Conservation (phyloP, 2,797 vertebrate genomes). For the Dipus sagitta region DNA sequence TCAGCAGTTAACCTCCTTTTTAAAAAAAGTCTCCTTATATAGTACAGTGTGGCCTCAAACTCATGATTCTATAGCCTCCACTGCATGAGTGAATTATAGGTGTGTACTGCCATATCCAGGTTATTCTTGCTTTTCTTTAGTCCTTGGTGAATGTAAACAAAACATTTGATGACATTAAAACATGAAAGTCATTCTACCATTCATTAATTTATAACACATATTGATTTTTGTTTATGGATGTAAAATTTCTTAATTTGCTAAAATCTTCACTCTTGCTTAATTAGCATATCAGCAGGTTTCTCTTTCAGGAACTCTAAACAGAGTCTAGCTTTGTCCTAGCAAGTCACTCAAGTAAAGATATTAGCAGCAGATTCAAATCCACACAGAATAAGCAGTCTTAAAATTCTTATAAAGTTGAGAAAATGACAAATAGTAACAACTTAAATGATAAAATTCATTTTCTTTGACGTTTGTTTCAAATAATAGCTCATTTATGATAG, state of each 20-base stretch:
- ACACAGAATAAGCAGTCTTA: not conserved
- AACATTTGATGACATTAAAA: not conserved
- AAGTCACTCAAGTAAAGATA: not conserved
- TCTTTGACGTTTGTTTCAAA: constrained; percentile 26
- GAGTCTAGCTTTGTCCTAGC: not conserved
- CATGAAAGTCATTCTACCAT: not conserved
- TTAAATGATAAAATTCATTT: constrained; percentile 47
- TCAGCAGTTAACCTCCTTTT: not conserved
- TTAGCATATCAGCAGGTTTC: not conserved
- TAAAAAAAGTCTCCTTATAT: no score
- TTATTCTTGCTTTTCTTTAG: constrained; percentile 1
- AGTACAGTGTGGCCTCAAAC: not conserved
- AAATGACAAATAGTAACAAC: constrained; percentile 28
- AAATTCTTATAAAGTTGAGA: not conserved
- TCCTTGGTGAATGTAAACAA: constrained; percentile 19
- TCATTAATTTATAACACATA: not conserved
- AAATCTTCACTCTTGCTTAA: constrained; percentile 29
- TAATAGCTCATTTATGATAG: not conserved
- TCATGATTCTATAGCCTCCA: not conserved
- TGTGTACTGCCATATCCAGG: not conserved
- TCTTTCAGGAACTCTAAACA: constrained; percentile 16
- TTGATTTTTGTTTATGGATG: not conserved
- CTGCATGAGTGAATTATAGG: not conserved
- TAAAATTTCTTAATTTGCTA: constrained; percentile 25
- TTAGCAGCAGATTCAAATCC: not conserved